These are phyloP conservation scores for Cecidostiba fungosa DNA, from an alignment of 2,888 invertebrate genomes.

Conservation along the genomic window DNA sequence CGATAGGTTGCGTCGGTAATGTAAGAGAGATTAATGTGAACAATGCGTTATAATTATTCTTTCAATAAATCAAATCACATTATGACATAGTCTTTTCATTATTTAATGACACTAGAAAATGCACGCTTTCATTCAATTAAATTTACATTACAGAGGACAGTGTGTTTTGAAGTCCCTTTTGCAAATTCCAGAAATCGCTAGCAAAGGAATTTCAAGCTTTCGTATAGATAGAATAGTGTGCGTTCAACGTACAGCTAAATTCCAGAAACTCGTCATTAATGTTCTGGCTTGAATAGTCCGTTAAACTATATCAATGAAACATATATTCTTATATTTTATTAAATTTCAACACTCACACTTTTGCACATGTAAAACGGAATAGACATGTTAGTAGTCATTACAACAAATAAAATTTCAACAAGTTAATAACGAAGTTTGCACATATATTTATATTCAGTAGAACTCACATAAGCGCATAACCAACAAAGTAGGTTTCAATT, in stretches of 20 bases:
- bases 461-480: not conserved
- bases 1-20: too few relatives aligned
- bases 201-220: constrained; percentile 13
- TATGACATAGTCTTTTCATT: not conserved
- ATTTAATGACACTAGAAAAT: not conserved
- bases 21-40: too few relatives aligned
- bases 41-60: too few relatives aligned
- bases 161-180: not conserved
- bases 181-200: constrained; percentile 8
- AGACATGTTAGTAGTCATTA: not conserved
- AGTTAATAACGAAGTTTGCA: not conserved
- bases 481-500: constrained; percentile 24
- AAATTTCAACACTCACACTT: too few relatives aligned
- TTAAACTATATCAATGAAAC: not conserved
- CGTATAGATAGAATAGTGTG: not conserved
- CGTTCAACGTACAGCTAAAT: not conserved
- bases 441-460: not conserved
- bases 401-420: not conserved
- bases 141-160: not conserved
- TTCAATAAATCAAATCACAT: too few relatives aligned
- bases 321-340: not conserved
- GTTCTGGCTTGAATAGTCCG: not conserved
- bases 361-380: not conserved
- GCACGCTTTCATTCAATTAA: not conserved
- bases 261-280: not conserved